Conservation (phyloP, 2,888 invertebrate genomes). For the Nomada fucata region DNA sequence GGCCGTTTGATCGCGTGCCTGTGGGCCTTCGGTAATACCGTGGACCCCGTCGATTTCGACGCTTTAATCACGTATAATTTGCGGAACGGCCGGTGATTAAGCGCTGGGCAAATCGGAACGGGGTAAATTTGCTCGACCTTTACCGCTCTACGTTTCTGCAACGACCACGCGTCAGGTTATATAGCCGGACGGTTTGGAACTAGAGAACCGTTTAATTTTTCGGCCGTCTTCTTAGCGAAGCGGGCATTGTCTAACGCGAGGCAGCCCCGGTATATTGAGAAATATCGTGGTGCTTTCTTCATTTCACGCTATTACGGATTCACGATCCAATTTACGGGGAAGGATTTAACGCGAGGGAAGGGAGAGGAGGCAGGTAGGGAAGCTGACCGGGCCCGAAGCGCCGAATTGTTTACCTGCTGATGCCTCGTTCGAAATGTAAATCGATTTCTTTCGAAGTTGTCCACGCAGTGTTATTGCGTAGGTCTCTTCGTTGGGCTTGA, state of each 20-base stretch:
- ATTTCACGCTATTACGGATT: conserved; percentile 42
- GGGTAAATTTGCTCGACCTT: conserved; percentile 2
- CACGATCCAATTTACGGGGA: conserved; percentile 54
- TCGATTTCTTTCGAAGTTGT: conserved; percentile 28
- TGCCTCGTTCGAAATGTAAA: conserved; percentile 43
- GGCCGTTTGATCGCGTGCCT: conserved; percentile 71
- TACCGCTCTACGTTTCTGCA: not conserved
- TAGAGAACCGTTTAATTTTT: not conserved
- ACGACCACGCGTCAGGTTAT: not conserved
- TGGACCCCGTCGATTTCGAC: conserved; percentile 15
- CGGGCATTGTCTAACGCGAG: not conserved
- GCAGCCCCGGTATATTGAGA: not conserved
- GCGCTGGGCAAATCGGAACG: not conserved
- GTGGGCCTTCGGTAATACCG: not conserved
- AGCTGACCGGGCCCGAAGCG: conserved; percentile 20
- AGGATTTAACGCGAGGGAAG: conserved; percentile 51
- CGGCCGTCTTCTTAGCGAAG: not conserved
- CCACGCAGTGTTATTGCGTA: not conserved
- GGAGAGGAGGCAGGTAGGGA: conserved; percentile 26
- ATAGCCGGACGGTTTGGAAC: not conserved
- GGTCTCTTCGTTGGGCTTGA: too few relatives aligned
- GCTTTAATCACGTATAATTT: conserved; percentile 40
- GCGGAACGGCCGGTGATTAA: conserved; percentile 38
- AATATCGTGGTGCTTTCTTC: conserved; percentile 5
- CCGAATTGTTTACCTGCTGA: conserved; percentile 38